Evolutionary conservation across 2,888 invertebrate species (phyloP).

Genomic region (Netelia inedita): DNA sequence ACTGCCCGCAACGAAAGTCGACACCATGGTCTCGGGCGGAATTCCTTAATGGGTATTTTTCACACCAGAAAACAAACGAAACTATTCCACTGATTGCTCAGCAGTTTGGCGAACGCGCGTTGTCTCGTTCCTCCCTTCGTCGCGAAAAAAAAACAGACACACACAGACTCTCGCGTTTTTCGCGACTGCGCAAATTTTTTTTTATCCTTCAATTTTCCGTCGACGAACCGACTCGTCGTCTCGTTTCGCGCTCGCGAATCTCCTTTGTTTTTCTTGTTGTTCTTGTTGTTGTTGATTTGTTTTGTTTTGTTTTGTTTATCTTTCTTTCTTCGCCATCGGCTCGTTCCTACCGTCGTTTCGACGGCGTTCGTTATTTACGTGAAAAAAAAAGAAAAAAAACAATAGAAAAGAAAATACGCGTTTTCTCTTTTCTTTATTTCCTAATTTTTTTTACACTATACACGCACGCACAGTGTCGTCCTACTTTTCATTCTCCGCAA

Average conservation of each 20-base stretch:
- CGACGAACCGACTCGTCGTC: too few species aligned
- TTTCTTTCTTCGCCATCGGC: too few species aligned
- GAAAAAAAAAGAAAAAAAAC: not conserved
- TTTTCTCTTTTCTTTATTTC: slow-evolving; percentile 4
- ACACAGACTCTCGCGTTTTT: not conserved
- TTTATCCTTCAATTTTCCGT: not conserved
- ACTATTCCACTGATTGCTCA: not conserved
- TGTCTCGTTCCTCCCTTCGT: not conserved
- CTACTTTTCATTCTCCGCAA: slow-evolving; percentile 32
- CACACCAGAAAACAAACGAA: not conserved
- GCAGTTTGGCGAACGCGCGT: not conserved
- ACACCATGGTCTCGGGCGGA: not conserved
- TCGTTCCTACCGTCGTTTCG: too few species aligned
- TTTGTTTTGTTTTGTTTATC: too few species aligned
- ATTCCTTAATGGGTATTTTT: not conserved
- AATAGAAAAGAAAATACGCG: not conserved
- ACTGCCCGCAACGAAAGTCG: too few species aligned
- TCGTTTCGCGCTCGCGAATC: too few species aligned
- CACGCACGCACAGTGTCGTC: slow-evolving; percentile 10
- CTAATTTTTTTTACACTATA: not conserved
- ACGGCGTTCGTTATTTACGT: too few species aligned
- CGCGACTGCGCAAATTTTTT: not conserved
- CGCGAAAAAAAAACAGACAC: too few species aligned
- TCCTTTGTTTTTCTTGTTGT: too few species aligned
- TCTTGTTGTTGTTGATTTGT: too few species aligned